Percentiles rank a stretch among this genome's conserved stretches.
Conservation (phyloP, 2,113 vertebrate species). For the Cairina moschata region DNA sequence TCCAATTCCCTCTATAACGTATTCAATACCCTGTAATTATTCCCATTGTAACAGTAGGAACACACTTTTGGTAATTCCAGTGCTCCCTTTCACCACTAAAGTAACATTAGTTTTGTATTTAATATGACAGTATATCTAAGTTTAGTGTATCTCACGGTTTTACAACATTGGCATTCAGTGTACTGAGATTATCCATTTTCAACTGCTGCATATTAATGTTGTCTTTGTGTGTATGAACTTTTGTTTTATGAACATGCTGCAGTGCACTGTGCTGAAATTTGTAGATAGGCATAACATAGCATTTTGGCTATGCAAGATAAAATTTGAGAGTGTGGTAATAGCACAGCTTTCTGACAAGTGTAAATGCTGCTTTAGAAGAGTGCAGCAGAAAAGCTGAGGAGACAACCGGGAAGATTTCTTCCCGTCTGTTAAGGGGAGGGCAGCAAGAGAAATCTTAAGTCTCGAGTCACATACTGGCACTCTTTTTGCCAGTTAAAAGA, state of each 20-base stretch:
- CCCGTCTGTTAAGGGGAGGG: background rate
- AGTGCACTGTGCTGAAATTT: slow-evolving; percentile 35
- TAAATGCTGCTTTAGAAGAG: slow-evolving; percentile 32
- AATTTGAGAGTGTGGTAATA: slow-evolving; percentile 40
- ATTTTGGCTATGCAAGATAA: slow-evolving; percentile 73
- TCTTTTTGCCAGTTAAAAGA: background rate
- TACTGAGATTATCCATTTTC: slow-evolving; percentile 53
- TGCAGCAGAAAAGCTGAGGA: slow-evolving; percentile 14
- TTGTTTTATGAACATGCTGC: slow-evolving; percentile 61
- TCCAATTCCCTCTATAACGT: background rate
- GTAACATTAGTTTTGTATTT: slow-evolving; percentile 66
- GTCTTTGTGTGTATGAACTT: slow-evolving; percentile 43
- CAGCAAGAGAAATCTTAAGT: background rate
- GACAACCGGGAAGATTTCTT: background rate
- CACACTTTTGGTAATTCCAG: background rate
- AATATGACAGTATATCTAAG: slow-evolving; percentile 43
- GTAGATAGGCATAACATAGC: slow-evolving; percentile 55
- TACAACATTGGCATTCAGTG: slow-evolving; percentile 36
- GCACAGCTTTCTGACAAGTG: slow-evolving; percentile 47
- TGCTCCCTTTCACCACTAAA: slow-evolving; percentile 29
- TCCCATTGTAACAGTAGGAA: slow-evolving; percentile 20
- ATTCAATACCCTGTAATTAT: slow-evolving; percentile 39
- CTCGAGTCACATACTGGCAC: background rate
- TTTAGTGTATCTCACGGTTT: slow-evolving; percentile 55
- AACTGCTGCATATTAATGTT: slow-evolving; percentile 63